Base-by-base conservation (phyloP, 1,140 invertebrate genomes). In the Heterodera schachtii region DNA sequence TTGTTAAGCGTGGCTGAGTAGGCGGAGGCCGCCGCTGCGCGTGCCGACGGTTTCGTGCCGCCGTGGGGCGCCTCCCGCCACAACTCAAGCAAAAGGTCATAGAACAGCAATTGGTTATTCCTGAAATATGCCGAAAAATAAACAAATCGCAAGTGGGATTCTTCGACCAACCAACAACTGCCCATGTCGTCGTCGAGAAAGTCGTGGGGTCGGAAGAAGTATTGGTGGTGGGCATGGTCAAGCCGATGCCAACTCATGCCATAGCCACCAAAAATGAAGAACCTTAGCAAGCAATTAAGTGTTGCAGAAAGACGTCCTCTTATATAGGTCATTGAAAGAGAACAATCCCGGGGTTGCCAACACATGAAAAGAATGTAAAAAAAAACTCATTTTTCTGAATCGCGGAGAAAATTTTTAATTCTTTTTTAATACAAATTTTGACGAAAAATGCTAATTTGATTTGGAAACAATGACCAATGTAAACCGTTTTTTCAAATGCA, bases 171-270 rank as follows among this genome's bases (percentile, higher is more conserved):
- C 75, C 77, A 78, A 21, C 77, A 78, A 69, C 64, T 78, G n/a
- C 77, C 77, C 77, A 78, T 78, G 31, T 78, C 77, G 70, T 78
- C 77, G 49, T 78, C 77, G 21, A 69, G 49, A 78, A 78, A 78
- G 21, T 78, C 47, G 44, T 78, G 60, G 31, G 77, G 77, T 16
- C 66, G 77, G 21, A 78, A 78, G 46, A 78, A 78, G 21, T 78
- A 78, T 21, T 78, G 77, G 13, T 78, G 75, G 46, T 78, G 66
- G 3, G 21, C 47, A 69, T 78, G 77, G 66, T 70, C 77, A 19
- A 78, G 77, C 8, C 77, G 77, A 46, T 78, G 64, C 77, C 77
- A 78, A 78, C 77, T 78, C 77, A 78, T 78, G 3, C 77, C 77
- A 69, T 78, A 78, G 44, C 77, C 77, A 16, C 77, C 77, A 46